These are phyloP conservation scores for Coremacera marginata DNA, from an alignment of 2,888 invertebrate species.

Conservation along the genomic window DNA sequence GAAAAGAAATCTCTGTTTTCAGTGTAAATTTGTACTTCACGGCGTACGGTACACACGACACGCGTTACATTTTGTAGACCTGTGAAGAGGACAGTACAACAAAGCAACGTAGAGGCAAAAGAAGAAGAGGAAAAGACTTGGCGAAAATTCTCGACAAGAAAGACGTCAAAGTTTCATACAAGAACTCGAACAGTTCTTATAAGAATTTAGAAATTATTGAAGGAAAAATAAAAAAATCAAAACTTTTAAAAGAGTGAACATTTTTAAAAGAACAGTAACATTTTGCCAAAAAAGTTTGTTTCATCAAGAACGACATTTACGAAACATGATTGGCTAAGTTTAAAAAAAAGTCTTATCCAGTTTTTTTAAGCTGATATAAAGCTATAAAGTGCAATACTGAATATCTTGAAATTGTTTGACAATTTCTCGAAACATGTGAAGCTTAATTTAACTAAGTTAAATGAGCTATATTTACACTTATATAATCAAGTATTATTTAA, in stretches of 20 bases:
- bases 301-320: background rate
- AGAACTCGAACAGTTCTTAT: conserved; percentile 4
- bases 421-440: background rate
- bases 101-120: conserved; percentile 9
- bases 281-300: background rate
- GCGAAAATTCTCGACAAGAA: background rate
- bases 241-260: background rate
- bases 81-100: background rate
- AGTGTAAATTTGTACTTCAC: conserved; percentile 70
- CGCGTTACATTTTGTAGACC: conserved; percentile 20
- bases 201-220: conserved; percentile 17
- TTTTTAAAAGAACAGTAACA: background rate
- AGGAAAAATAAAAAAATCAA: background rate
- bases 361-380: background rate
- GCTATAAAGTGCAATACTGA: background rate
- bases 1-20: conserved; percentile 60
- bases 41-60: conserved; percentile 62
- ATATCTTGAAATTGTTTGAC: conserved; percentile 1
- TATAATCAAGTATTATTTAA: background rate
- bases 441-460: too few relatives aligned
- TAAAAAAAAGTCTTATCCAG: background rate
- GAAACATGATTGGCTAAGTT: background rate
- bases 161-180: too few relatives aligned
- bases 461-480: too few relatives aligned
- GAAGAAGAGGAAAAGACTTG: conserved; percentile 17